Percentiles rank a stretch among this genome's conserved stretches.
phyloP scores from a whole-genome alignment of 2,113 vertebrate species.

The Nothocercus julius region DNA sequence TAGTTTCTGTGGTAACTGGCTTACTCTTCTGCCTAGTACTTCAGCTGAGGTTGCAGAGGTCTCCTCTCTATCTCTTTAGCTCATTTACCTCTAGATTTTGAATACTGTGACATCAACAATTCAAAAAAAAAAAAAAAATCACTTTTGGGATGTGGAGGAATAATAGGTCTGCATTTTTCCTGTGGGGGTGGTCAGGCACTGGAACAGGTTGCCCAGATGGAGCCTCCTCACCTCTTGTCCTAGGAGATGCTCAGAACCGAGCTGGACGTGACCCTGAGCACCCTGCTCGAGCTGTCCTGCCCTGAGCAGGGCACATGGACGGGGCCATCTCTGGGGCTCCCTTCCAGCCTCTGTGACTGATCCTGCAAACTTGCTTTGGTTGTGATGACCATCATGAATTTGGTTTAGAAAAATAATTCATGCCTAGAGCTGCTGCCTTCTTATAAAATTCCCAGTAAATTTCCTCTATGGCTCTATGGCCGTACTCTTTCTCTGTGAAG shows the following conservation, averaged over 20 bases:
- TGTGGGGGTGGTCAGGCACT: background rate
- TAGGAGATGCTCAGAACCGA: background rate
- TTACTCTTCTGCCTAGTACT: background rate
- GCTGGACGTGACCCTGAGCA: background rate
- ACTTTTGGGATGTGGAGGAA: accelerated
- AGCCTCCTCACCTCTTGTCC: background rate
- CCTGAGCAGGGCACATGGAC: background rate
- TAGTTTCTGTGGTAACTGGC: background rate
- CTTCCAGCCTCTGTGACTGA: background rate
- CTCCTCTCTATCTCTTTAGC: background rate
- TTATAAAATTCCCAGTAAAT: conserved; percentile 33
- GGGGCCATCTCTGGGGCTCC: background rate
- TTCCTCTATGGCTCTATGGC: conserved; percentile 19
- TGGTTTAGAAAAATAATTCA: background rate
- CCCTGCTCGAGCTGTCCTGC: background rate
- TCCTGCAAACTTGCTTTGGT: background rate
- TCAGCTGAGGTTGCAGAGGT: background rate
- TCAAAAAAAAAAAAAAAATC: background rate
- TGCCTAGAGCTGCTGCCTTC: conserved; percentile 20
- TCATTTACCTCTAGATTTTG: background rate
- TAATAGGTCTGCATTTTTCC: background rate
- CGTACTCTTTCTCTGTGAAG: background rate
- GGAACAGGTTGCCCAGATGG: background rate
- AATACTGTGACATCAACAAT: background rate
- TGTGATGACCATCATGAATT: background rate